Conservation (phyloP, 2,797 vertebrate genomes). For the Leptodactylus fallax region DNA sequence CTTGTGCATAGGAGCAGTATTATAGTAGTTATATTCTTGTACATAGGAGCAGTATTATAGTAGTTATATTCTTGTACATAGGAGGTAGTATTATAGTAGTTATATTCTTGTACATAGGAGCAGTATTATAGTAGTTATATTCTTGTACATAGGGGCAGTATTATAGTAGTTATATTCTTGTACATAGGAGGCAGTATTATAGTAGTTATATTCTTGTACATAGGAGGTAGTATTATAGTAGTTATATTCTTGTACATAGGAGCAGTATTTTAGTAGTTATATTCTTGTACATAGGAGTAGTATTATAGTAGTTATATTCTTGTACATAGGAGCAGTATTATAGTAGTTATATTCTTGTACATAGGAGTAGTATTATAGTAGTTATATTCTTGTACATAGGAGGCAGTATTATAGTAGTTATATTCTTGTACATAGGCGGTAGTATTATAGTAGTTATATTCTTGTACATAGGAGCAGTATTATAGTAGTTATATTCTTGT, state of each 20-base stretch:
- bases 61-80: conserved; percentile 8
- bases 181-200: no score
- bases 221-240: no score
- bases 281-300: not conserved
- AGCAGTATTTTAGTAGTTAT: no score
- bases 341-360: conserved; percentile 11
- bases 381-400: conserved; percentile 1
- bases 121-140: conserved; percentile 6
- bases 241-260: no score
- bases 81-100: not conserved
- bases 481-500: conserved; percentile 12
- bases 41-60: not conserved
- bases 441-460: conserved; percentile 14
- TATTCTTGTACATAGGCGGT: not conserved
- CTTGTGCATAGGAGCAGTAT: not conserved
- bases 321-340: not conserved
- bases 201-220: no score
- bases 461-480: not conserved
- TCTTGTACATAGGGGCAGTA: not conserved
- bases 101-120: not conserved
- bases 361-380: conserved; percentile 9
- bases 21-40: conserved; percentile 16
- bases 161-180: no score
- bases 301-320: conserved; percentile 16
- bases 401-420: conserved; percentile 6